Conservation (phyloP, 1,140 invertebrate genomes). For the Branchinecta lindahli region DNA sequence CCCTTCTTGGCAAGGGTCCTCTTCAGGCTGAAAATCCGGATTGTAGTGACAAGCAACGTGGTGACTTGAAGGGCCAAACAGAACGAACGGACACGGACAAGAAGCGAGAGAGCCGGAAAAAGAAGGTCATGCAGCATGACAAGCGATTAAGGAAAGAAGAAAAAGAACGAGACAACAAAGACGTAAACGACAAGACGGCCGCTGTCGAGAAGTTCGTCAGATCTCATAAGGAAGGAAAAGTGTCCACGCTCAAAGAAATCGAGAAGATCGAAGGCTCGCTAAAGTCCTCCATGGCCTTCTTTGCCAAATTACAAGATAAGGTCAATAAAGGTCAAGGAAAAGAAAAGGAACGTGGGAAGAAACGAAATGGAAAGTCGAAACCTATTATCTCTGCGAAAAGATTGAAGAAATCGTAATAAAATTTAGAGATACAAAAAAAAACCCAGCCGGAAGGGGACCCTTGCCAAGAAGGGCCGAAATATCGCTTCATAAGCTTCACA, state of each 20-base stretch:
- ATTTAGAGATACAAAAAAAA: background rate
- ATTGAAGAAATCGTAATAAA: background rate
- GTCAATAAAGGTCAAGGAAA: slow-evolving; percentile 28
- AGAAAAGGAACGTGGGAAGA: slow-evolving; percentile 13
- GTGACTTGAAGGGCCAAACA: slow-evolving; percentile 55
- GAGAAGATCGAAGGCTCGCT: slow-evolving; percentile 37
- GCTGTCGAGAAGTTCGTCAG: slow-evolving; percentile 38
- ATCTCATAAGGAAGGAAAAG: slow-evolving; percentile 45
- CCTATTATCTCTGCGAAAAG: background rate
- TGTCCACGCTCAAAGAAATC: slow-evolving; percentile 38
- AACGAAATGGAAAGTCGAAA: background rate
- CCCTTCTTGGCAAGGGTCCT: too few relatives aligned
- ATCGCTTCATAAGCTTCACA: too few relatives aligned
- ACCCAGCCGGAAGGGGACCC: too few relatives aligned
- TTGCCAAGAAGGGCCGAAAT: too few relatives aligned
- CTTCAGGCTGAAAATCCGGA: too few relatives aligned
- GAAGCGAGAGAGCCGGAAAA: slow-evolving; percentile 69
- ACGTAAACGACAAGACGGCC: slow-evolving; percentile 32
- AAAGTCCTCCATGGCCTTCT: slow-evolving; percentile 66
- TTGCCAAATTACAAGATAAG: slow-evolving; percentile 59
- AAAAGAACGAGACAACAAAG: slow-evolving; percentile 34
- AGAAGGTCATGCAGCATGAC: slow-evolving; percentile 58
- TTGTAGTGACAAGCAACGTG: slow-evolving; percentile 54
- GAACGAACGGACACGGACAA: slow-evolving; percentile 73
- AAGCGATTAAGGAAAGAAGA: slow-evolving; percentile 37